phyloP scores from a whole-genome alignment of 2,888 invertebrate species.

The Pardosa pseudoannulata region DNA sequence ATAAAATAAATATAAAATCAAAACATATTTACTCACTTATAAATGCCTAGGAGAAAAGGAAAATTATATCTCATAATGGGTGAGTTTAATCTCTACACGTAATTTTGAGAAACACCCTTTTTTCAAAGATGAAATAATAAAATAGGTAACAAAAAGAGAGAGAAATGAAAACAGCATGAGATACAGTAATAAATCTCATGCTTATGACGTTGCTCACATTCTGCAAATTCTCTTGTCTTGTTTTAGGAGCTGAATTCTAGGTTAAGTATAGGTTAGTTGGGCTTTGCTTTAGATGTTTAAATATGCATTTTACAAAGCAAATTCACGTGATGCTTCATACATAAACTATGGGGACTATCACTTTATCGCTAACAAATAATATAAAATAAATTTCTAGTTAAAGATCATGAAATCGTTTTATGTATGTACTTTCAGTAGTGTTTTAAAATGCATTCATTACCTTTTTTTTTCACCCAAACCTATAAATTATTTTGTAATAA shows the following conservation, averaged over 20 bases:
- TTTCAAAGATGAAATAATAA: constrained; percentile 24
- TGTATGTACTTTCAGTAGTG: too few relatives aligned
- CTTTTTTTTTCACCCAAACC: too few relatives aligned
- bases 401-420: too few relatives aligned
- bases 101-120: constrained; percentile 47
- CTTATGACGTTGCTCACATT: constrained; percentile 39
- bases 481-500: too few relatives aligned
- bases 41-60: background rate
- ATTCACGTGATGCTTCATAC: constrained; percentile 5
- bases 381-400: too few relatives aligned
- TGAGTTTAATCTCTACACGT: background rate
- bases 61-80: background rate
- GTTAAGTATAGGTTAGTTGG: constrained; percentile 20
- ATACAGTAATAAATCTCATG: constrained; percentile 36
- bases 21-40: background rate
- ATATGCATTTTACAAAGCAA: background rate
- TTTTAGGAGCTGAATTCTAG: too few relatives aligned
- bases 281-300: background rate
- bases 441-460: too few relatives aligned
- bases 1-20: background rate
- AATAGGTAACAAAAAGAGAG: constrained; percentile 5
- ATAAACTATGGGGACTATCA: too few relatives aligned
- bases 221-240: constrained; percentile 34
- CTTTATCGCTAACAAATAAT: too few relatives aligned
- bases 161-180: constrained; percentile 4